These are phyloP conservation scores for Cataglyphis hispanica DNA, from an alignment of 1,140 invertebrate genomes.

Conservation along the genomic window DNA sequence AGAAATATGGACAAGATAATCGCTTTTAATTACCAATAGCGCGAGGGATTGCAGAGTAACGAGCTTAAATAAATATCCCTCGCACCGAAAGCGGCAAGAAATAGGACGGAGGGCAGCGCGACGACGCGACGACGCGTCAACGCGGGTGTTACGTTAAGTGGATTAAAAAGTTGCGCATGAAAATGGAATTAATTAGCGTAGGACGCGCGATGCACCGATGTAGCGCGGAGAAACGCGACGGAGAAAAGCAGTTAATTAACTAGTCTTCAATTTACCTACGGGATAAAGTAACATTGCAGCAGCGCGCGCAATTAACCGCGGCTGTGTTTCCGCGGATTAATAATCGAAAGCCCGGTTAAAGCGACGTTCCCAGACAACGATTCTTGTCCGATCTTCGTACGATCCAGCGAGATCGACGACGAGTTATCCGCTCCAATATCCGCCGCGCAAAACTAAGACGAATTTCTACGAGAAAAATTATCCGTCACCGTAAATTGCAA, in stretches of 20 bases:
- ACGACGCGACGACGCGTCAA: not conserved
- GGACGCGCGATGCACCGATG: not conserved
- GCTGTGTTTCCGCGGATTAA: constrained; percentile 32
- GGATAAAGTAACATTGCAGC: not conserved
- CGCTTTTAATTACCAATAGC: constrained; percentile 6
- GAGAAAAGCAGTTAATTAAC: constrained; percentile 50
- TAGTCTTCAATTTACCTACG: constrained; percentile 5
- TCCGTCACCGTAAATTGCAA: not conserved
- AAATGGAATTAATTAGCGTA: constrained; percentile 56
- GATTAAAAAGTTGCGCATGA: constrained; percentile 60
- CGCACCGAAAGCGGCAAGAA: constrained; percentile 35
- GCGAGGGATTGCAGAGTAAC: not conserved
- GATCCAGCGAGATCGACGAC: constrained; percentile 14
- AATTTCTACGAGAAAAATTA: constrained; percentile 3
- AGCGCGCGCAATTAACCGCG: constrained; percentile 23
- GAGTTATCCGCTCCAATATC: not conserved
- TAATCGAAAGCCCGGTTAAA: constrained; percentile 40
- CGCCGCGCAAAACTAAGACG: not conserved
- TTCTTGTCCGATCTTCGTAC: not conserved
- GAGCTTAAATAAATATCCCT: constrained; percentile 30
- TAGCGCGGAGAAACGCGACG: not conserved
- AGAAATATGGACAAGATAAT: constrained; percentile 25
- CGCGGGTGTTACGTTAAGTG: constrained; percentile 51
- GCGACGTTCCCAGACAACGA: not conserved
- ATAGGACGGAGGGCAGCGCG: not conserved